A percentile compares a stretch with the other conserved stretches of the same genome.
These are phyloP conservation scores for Rosalia funebris DNA, from an alignment of 2,888 invertebrate genomes.

Conservation along the genomic window DNA sequence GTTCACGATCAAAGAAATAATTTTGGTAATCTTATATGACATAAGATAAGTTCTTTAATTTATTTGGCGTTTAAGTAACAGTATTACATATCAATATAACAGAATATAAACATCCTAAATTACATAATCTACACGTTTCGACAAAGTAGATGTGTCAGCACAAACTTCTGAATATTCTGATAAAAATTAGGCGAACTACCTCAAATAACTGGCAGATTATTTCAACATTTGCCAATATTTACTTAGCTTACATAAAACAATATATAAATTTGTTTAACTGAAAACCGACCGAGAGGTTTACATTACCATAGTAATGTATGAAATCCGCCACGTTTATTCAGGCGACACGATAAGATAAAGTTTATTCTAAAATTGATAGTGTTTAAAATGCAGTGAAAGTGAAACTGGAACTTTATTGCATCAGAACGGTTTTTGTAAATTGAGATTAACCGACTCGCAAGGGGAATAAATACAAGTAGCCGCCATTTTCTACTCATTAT, in stretches of 20 bases:
- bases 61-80: too few relatives aligned
- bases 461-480: constrained; percentile 11
- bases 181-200: too few relatives aligned
- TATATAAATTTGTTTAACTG: neutral
- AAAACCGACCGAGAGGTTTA: neutral
- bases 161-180: too few relatives aligned
- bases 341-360: constrained; percentile 27
- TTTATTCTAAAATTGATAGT: constrained; percentile 28
- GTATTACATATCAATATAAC: too few relatives aligned
- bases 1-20: too few relatives aligned
- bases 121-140: too few relatives aligned
- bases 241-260: neutral
- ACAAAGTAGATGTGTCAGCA: too few relatives aligned
- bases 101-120: too few relatives aligned
- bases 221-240: neutral
- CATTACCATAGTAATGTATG: constrained; percentile 1
- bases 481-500: constrained; percentile 11
- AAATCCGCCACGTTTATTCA: constrained; percentile 2
- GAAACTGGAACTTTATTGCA: constrained; percentile 32
- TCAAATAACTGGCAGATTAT: too few relatives aligned
- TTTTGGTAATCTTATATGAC: too few relatives aligned
- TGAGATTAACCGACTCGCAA: constrained; percentile 19
- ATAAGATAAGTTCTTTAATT: too few relatives aligned
- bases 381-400: constrained; percentile 32
- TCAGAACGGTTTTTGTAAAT: constrained; percentile 27